phyloP scores from a whole-genome alignment of 1,140 invertebrate genomes.

The Steinernema khuongi region DNA sequence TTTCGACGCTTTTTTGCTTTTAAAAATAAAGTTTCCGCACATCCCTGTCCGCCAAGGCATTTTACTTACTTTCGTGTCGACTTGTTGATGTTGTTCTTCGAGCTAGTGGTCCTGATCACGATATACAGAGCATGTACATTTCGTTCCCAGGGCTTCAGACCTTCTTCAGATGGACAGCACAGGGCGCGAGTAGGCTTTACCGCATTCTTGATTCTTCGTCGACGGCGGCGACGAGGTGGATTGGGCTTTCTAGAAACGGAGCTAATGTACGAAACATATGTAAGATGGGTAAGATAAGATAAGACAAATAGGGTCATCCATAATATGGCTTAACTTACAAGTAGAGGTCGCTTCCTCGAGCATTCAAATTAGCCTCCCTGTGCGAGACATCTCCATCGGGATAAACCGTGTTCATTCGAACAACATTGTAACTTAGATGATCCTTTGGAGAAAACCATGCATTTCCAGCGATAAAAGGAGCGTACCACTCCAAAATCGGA shows the following conservation, averaged over 20 bases:
- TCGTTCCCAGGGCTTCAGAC: not conserved
- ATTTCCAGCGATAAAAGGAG: too few species aligned
- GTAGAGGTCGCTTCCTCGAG: not conserved
- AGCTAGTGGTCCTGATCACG: not conserved
- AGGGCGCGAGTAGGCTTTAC: not conserved
- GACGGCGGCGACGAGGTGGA: not conserved
- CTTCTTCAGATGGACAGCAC: not conserved
- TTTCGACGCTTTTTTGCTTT: too few species aligned
- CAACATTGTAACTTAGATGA: too few species aligned
- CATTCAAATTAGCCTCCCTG: too few species aligned
- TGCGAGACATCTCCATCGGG: too few species aligned
- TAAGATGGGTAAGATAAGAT: too few species aligned
- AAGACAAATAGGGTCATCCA: too few species aligned
- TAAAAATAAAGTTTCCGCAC: too few species aligned
- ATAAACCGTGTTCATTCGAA: too few species aligned
- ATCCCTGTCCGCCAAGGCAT: not conserved
- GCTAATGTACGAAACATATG: not conserved
- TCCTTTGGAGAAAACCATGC: too few species aligned
- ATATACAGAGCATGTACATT: not conserved
- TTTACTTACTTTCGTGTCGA: not conserved
- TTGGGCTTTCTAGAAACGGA: not conserved
- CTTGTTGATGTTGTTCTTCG: not conserved
- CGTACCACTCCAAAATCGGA: too few species aligned
- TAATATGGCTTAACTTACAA: too few species aligned
- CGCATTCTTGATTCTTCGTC: not conserved